Base-by-base conservation (phyloP, 2,797 vertebrate genomes). In the Novumbra hubbsi region DNA sequence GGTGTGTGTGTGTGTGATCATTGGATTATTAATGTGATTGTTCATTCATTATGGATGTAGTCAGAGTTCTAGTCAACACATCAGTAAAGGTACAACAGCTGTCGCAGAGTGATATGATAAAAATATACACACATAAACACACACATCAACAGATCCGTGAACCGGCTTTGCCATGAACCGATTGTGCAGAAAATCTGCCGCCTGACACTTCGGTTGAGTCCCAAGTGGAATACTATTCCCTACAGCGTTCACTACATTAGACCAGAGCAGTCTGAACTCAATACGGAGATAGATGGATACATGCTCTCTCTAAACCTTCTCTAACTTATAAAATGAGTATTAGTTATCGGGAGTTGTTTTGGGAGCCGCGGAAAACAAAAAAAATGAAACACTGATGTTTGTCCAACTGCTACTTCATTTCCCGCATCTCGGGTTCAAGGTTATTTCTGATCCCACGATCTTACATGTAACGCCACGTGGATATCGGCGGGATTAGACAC, bases 81-180 rank as follows among this genome's bases (percentile, higher is more conserved):
- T 34, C 32, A 34, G 5, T 5, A 34, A 52, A 12, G 0, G 78
- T 69, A 68, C 62, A 76, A 75, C 85, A 85, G 84, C 84, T 88
- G 87, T 16, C 28, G 38, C 76, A 73, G 82, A 84, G 83, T 81
- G 81, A 80, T 83, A 86, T 5, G 32, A 34, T 5, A 34, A 34
- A 34, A 2, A 34, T 34, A 34, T 34, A 34, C 32, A 34, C 32
- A 34, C 32, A 34, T 5, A 34, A 2, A 34, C 32, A 34, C 32
- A 34, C 32, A 34, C 50, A 55, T 34, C 32, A n/a, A 55, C 50
- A n/a, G 50, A 55, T 55, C 50, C 8, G 16, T 34, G 7, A 19
- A 55, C 19, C 16, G 7, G 50, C 17, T 6, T 6, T n/a, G n/a
- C n/a, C 50, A n/a, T n/a, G 17, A n/a, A 34, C 32, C 32, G 32